Percentiles rank a stretch among this genome's conserved stretches.
Evolutionary conservation across 2,113 vertebrate species (phyloP).

Genomic region (Mobula hypostoma): DNA sequence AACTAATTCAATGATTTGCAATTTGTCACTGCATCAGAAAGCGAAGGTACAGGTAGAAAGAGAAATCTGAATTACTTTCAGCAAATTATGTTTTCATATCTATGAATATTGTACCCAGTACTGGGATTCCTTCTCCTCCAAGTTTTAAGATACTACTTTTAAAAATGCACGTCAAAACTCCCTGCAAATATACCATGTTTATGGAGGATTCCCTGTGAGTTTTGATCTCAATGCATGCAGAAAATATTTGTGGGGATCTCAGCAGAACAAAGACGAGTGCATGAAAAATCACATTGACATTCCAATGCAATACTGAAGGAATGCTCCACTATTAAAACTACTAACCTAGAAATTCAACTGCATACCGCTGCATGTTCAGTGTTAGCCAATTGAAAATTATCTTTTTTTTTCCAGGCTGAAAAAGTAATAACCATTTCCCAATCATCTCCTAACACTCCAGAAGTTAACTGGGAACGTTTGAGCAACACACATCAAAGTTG

Average conservation of each 20-base stretch:
- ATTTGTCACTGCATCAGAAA: neutral
- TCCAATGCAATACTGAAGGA: neutral
- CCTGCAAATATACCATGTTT: too few species aligned
- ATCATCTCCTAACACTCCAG: too few species aligned
- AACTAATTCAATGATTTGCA: neutral
- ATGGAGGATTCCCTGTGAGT: neutral
- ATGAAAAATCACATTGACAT: neutral
- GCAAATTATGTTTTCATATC: neutral
- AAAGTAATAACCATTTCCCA: too few species aligned
- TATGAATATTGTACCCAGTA: neutral
- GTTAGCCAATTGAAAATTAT: too few species aligned
- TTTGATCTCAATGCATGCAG: neutral
- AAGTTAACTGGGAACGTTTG: too few species aligned
- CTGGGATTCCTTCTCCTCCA: neutral
- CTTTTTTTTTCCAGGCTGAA: too few species aligned
- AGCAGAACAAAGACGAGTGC: neutral
- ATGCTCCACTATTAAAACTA: too few species aligned
- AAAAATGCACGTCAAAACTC: neutral
- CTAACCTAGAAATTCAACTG: too few species aligned
- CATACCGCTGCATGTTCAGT: too few species aligned
- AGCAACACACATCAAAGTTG: too few species aligned
- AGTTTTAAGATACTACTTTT: neutral
- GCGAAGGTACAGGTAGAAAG: neutral
- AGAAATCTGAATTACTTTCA: neutral
- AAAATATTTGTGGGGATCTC: neutral